Base-by-base conservation (phyloP, 2,113 vertebrate genomes). In the Melanerpes aurifrons region DNA sequence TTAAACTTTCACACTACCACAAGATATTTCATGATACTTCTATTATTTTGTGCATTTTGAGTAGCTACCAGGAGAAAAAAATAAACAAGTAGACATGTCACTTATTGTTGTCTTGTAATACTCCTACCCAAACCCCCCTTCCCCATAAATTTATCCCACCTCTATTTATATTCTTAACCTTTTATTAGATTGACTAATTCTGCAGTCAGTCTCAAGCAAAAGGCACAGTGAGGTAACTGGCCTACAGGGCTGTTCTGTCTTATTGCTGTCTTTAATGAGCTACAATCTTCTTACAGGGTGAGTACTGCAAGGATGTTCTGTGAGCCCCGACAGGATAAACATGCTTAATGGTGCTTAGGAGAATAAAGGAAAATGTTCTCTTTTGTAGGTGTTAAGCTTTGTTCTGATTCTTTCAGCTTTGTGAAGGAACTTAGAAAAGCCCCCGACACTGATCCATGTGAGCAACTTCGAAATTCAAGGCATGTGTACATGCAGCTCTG, bases 211-310 rank as follows among this genome's bases (percentile, higher is more conserved):
- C 45, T 50, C 7, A n/a, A 50, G 47, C 14, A n/a, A 20, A 84
- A 83, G 40, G 11, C 18, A 7, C 0, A 1, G 19, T 13, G 0
- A 1, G 58, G 10, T 28, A 70, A 24, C 20, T 75, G 63, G 12
- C 15, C 78, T 56, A 3, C 15, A 18, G 37, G 59, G 26, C n/a
- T 68, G 37, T 21, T 76, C 40, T 32, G 9, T 67, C 61, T 73
- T 37, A 3, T 20, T 25, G 15, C 53, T 68, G 19, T 57, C 35
- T 71, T 58, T 22, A 74, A 29, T 17, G 35, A 83, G 29, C 45
- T 56, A 37, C 35, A 45, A 3, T 15, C 22, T 74, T 66, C 11
- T 70, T 66, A 14, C 37, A 11, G 43, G 61, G 15, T 35, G 59
- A 80, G 1, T 26, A 10, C 31, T 81, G 62, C 62, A 45, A 37